Conservation (phyloP, 2,797 vertebrate genomes). For the Sciurus carolinensis region DNA sequence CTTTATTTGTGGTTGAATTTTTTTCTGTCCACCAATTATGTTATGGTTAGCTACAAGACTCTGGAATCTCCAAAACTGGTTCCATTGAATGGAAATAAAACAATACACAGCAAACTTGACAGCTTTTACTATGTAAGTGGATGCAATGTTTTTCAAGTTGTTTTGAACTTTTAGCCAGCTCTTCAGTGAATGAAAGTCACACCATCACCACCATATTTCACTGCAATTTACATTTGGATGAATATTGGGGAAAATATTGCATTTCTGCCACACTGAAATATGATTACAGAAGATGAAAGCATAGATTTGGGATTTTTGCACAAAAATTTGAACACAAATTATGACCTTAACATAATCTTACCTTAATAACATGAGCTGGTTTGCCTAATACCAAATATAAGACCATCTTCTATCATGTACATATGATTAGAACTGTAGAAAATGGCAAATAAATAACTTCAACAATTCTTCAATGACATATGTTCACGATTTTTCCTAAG, state of each 20-base stretch:
- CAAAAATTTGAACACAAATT: background rate
- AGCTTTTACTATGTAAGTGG: background rate
- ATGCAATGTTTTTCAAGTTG: background rate
- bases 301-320: background rate
- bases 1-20: background rate
- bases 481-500: background rate
- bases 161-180: conserved; percentile 40
- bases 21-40: background rate
- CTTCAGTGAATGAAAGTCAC: background rate
- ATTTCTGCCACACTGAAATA: conserved; percentile 34
- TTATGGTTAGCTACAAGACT: background rate
- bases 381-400: background rate
- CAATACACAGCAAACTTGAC: background rate
- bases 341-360: background rate
- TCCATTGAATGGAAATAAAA: background rate
- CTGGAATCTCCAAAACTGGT: background rate
- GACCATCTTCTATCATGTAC: background rate
- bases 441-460: background rate
- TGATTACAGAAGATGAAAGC: conserved; percentile 9
- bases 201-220: background rate
- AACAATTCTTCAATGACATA: background rate
- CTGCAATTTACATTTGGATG: background rate
- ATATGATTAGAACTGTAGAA: background rate
- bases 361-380: background rate
- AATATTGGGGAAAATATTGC: background rate